phyloP scores from a whole-genome alignment of 2,888 invertebrate genomes.

The Eledona agricola region DNA sequence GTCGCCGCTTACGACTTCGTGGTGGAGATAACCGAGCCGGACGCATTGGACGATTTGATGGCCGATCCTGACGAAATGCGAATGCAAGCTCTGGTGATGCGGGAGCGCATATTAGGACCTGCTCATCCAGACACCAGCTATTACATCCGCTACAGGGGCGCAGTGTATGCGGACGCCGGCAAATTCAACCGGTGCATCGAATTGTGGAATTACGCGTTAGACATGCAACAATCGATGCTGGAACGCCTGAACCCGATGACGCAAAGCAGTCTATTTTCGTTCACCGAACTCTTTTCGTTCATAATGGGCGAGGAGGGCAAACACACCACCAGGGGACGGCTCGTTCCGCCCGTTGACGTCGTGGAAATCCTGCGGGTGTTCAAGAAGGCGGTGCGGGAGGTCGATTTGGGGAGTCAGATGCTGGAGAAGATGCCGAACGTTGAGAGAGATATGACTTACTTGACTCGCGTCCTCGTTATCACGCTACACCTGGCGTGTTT shows the following conservation, averaged over 20 bases:
- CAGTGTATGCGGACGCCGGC: slow-evolving; percentile 89
- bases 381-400: slow-evolving; percentile 80
- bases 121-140: slow-evolving; percentile 97
- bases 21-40: slow-evolving; percentile 80
- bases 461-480: slow-evolving; percentile 86
- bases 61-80: slow-evolving; percentile 96
- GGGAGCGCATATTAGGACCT: slow-evolving; percentile 89
- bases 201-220: slow-evolving; percentile 95
- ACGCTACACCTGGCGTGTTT: slow-evolving; percentile 85
- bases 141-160: slow-evolving; percentile 82
- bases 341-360: slow-evolving; percentile 81
- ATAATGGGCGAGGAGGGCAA: slow-evolving; percentile 90
- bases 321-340: slow-evolving; percentile 61
- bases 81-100: slow-evolving; percentile 92
- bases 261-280: slow-evolving; percentile 91
- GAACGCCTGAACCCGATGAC: slow-evolving; percentile 95
- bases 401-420: slow-evolving; percentile 72
- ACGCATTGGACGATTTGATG: slow-evolving; percentile 84
- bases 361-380: slow-evolving; percentile 85
- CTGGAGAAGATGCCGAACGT: slow-evolving; percentile 69
- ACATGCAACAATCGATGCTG: slow-evolving; percentile 93
- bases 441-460: slow-evolving; percentile 78
- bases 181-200: slow-evolving; percentile 92
- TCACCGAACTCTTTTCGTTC: slow-evolving; percentile 93
- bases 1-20: slow-evolving; percentile 91